These are phyloP conservation scores for Triops cancriformis DNA, from an alignment of 1,140 invertebrate genomes.

Conservation along the genomic window DNA sequence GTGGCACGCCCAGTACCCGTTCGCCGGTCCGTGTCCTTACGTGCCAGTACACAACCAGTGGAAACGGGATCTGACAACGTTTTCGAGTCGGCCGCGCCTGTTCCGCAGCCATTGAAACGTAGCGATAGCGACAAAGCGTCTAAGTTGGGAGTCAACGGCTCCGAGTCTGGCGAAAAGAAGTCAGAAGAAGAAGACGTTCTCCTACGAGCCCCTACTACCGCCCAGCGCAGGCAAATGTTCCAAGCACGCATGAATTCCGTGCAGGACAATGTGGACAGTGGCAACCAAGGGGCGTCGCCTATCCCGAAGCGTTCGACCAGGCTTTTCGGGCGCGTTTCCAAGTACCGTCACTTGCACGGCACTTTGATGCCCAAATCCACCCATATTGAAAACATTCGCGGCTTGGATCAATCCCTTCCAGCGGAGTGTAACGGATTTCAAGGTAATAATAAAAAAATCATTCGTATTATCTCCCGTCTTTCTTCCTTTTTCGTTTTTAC, in stretches of 20 bases:
- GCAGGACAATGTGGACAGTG: constrained; percentile 24
- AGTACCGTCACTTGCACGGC: constrained; percentile 86
- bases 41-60: neutral
- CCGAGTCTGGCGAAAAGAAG: neutral
- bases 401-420: constrained; percentile 80
- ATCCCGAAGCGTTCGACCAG: constrained; percentile 70
- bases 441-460: constrained; percentile 49
- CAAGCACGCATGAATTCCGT: constrained; percentile 26
- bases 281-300: constrained; percentile 41
- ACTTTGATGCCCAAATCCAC: constrained; percentile 78
- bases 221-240: constrained; percentile 26
- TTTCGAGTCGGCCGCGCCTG: constrained; percentile 8
- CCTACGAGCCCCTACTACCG: constrained; percentile 19
- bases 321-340: constrained; percentile 80
- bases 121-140: constrained; percentile 18
- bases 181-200: constrained; percentile 24
- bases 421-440: constrained; percentile 90
- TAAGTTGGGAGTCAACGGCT: constrained; percentile 3
- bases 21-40: constrained; percentile 18
- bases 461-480: no score
- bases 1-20: constrained; percentile 21
- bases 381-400: constrained; percentile 85
- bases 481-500: constrained; percentile 2
- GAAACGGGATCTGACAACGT: constrained; percentile 22
- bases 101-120: constrained; percentile 11